Evolutionary conservation across 2,113 vertebrate species (phyloP), one percentile per base, ranked within the genome.

Genomic region (Delphinapterus leucas): DNA sequence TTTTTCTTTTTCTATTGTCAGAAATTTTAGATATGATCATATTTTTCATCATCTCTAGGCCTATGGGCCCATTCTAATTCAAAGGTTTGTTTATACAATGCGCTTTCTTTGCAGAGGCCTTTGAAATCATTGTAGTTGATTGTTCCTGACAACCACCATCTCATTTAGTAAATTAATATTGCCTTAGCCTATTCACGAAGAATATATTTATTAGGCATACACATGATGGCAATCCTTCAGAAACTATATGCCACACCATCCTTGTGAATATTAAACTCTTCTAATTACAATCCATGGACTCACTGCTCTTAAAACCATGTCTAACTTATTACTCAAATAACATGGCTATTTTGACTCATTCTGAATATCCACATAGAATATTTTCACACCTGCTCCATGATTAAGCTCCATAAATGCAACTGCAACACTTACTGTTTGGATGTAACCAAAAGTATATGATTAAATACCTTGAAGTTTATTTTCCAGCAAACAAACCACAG

Each of bases 161-260:
- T 94, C 41, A 8, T 68, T 97, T 85, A 92, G 58, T 81, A 93
- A 97, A 96, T 96, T 89, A 97, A 92, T 86, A 93, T 17, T 88
- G 63, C 73, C 36, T 96, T 95, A 81, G 80, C 68, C 93, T 93
- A 92, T 84, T 92, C 63, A 96, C 73, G 60, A 95, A 95, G 81
- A 87, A 83, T 61, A 65, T 84, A 93, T 93, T 95, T 97, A 92
- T 87, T 85, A 74, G 88, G 17, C 41, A 95, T 63, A 77, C 84
- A 94, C 79, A 26, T 86, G 68, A 96, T 81, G 79, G 17, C 55
- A 93, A 70, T 86, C 63, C 33, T 94, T 96, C 60, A 95, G 80
- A 95, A 96, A 91, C 53, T 60, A 36, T 58, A 63, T 33, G 33
- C 61, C 53, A 83, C 5, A 38, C 9, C 76, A 95, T 81, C 38